Evolutionary conservation across 1,140 invertebrate species (phyloP).

Genomic region (Brevipalpus yothersi): DNA sequence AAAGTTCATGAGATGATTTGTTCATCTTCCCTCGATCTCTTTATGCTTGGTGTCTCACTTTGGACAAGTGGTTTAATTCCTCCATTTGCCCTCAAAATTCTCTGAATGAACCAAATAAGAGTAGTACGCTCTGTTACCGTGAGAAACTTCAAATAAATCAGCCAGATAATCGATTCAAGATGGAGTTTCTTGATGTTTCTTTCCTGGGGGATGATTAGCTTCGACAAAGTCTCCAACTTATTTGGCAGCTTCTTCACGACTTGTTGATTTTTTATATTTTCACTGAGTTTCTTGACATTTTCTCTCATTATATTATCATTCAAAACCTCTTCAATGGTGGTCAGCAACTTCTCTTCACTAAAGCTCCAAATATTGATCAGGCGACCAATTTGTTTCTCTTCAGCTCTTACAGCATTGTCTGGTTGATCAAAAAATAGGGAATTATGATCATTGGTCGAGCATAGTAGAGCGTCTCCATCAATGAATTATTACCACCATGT

Average conservation of each 20-base stretch:
- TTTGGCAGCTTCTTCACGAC: background rate
- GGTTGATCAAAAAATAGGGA: conserved; percentile 8
- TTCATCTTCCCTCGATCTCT: too few species aligned
- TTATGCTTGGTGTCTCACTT: too few species aligned
- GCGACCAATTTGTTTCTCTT: conserved; percentile 5
- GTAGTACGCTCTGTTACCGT: too few species aligned
- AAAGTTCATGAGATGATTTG: too few species aligned
- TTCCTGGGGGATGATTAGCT: too few species aligned
- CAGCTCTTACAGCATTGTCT: conserved; percentile 8
- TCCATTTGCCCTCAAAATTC: too few species aligned
- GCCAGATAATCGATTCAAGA: too few species aligned
- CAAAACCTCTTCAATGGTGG: background rate
- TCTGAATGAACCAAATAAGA: too few species aligned
- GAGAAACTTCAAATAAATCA: too few species aligned
- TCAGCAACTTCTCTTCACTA: background rate
- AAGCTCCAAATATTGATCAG: background rate
- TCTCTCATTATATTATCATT: background rate
- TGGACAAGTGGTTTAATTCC: too few species aligned
- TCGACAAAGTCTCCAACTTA: background rate
- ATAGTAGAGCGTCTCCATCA: background rate
- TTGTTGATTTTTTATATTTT: background rate
- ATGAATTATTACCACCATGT: conserved; percentile 15
- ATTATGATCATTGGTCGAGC: background rate
- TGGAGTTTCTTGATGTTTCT: too few species aligned
- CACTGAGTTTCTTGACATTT: background rate